phyloP scores from a whole-genome alignment of 2,888 invertebrate genomes.

The Operophtera brumata region DNA sequence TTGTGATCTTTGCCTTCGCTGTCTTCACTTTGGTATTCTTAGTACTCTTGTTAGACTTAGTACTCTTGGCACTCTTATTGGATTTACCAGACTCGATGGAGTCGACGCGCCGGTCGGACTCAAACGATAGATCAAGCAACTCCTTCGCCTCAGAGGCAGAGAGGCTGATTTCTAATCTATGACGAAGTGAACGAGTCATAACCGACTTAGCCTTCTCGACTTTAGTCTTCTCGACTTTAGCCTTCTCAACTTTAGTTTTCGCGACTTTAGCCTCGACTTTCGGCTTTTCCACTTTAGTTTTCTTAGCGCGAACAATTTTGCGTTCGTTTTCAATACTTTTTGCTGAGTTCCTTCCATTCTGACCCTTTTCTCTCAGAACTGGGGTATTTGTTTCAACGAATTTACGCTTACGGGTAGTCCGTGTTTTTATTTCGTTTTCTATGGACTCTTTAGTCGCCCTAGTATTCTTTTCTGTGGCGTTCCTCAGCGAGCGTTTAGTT shows the following conservation, averaged over 20 bases:
- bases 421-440: slow-evolving; percentile 63
- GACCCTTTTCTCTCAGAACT: slow-evolving; percentile 69
- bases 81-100: slow-evolving; percentile 59
- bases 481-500: slow-evolving; percentile 54
- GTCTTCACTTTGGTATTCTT: slow-evolving; percentile 39
- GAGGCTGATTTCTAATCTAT: slow-evolving; percentile 63
- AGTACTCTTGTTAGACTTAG: slow-evolving; percentile 38
- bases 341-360: slow-evolving; percentile 56
- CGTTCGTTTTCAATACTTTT: slow-evolving; percentile 48
- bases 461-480: slow-evolving; percentile 63
- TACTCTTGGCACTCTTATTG: slow-evolving; percentile 46
- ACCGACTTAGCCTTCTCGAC: neutral
- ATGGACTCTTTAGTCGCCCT: slow-evolving; percentile 69
- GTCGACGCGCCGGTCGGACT: slow-evolving; percentile 58
- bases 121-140: slow-evolving; percentile 60
- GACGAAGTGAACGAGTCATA: slow-evolving; percentile 62
- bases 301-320: slow-evolving; percentile 56
- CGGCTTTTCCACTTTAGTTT: slow-evolving; percentile 13
- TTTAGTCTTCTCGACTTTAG: neutral
- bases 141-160: slow-evolving; percentile 64
- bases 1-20: slow-evolving; percentile 34
- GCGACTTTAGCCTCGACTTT: neutral
- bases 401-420: slow-evolving; percentile 60
- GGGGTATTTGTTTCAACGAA: slow-evolving; percentile 62
- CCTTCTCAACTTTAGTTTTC: slow-evolving; percentile 1